Evolutionary conservation across 1,140 invertebrate genomes (phyloP).

Genomic region (Pogonus chalceus): DNA sequence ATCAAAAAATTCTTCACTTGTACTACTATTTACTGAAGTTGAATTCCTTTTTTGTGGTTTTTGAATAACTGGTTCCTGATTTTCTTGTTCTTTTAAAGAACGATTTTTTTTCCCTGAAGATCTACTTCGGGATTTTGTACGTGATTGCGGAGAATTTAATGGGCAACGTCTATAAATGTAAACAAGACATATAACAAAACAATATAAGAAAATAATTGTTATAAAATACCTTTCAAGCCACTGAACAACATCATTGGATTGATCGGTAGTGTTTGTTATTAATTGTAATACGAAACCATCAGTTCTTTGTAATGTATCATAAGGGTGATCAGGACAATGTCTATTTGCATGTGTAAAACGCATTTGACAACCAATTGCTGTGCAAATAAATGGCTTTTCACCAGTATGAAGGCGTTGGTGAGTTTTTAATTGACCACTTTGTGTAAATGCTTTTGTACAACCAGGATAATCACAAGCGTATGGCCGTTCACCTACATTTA

Average conservation of each 20-base stretch:
- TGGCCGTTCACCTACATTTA: conserved; percentile 60
- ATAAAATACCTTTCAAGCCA: conserved; percentile 34
- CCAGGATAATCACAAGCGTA: conserved; percentile 70
- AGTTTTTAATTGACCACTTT: conserved; percentile 75
- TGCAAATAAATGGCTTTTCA: conserved; percentile 72
- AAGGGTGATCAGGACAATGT: conserved; percentile 59
- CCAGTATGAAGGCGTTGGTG: conserved; percentile 74
- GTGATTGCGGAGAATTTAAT: neutral
- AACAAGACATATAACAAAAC: neutral
- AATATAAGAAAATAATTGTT: conserved; percentile 18
- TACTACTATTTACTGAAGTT: conserved; percentile 8
- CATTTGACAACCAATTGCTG: conserved; percentile 51
- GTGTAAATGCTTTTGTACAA: conserved; percentile 67
- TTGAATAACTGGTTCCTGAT: conserved; percentile 28
- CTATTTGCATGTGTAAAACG: conserved; percentile 75
- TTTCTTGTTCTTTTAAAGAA: conserved; percentile 36
- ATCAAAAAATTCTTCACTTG: conserved; percentile 22
- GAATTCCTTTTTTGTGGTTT: conserved; percentile 31
- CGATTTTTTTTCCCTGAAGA: conserved; percentile 20
- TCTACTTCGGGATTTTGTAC: neutral
- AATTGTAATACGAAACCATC: neutral
- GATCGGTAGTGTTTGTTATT: conserved; percentile 36
- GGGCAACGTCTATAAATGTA: neutral
- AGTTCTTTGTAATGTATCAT: conserved; percentile 17
- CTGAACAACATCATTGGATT: conserved; percentile 34